Base-by-base conservation (phyloP, 2,113 vertebrate genomes). In the Menura novaehollandiae region DNA sequence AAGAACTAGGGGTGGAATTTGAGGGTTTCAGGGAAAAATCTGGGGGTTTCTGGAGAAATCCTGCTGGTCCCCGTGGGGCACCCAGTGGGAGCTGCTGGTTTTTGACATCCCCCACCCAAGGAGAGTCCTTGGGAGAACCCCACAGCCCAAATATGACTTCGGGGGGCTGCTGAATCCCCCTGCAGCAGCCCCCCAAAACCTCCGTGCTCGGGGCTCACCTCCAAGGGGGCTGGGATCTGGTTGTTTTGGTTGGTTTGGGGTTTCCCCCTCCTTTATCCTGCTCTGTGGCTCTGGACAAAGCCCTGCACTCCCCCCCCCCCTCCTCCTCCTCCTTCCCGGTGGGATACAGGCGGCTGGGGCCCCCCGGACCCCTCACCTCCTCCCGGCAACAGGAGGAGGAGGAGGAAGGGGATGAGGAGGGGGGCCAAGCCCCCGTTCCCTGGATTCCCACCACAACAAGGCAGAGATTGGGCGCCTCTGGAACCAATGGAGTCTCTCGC, bases 391-490 rank as follows among this genome's bases (percentile, higher is more conserved):
- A 89, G 86, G 28, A 72, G 64, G 16, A 77, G 60, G 71, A 55
- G 18, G 62, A 77, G 53, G 60, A 59, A 35, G 53, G 11, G 33
- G 66, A 22, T 4, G 64, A 49, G 43, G 68, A 85, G 59, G 79
- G 52, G 63, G 41, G 13, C n/a, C 62, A 8, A 79, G n/a, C 49
- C 79, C 51, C 47, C 30, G 3, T 3, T 6, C 16, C 11, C 69
- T 13, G 33, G 47, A 9, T 27, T 60, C 58, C 52, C 44, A 13
- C 60, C 97, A 35, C 86, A 77, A 93, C 98, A 98, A 69, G 95
- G 71, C 82, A 2, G 71, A 79, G 95, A 98, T 97, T 98, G 97
- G 98, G 58, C 3, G 2, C 59, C 22, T 1, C 0, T 3, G 27
- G n/a, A 52, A 30, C 95, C 95, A 95, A 95, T 95, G 23, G 53